These are phyloP conservation scores for Leptinotarsa haldemani DNA, from an alignment of 2,888 invertebrate species.

Conservation along the genomic window DNA sequence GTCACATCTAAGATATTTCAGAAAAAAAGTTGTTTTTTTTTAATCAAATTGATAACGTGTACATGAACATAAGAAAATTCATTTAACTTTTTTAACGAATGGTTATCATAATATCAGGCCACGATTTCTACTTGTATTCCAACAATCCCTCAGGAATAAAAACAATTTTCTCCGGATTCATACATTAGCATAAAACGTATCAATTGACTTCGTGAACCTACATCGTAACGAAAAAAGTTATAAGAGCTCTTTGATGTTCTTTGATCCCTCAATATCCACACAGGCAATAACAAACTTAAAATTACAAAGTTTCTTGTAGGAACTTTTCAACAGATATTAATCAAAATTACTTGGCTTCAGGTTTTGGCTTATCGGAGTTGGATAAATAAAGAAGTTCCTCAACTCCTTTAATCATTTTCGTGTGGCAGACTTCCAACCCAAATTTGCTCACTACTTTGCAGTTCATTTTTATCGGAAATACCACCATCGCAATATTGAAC, in stretches of 20 bases:
- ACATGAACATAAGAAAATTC: no score
- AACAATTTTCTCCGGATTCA: conserved; percentile 24
- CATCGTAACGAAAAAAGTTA: conserved; percentile 29
- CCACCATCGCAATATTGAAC: not conserved
- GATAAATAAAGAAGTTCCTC: conserved; percentile 21
- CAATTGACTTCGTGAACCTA: conserved; percentile 12
- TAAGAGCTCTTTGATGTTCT: conserved; percentile 29
- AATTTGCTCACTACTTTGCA: conserved; percentile 21
- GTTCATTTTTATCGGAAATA: conserved; percentile 14
- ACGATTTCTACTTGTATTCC: no score
- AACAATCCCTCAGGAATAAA: conserved; percentile 10
- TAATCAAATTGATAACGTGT: no score
- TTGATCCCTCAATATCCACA: conserved; percentile 7
- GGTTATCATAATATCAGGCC: no score
- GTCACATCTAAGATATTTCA: no score
- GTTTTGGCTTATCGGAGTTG: conserved; percentile 32
- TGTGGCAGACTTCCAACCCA: conserved; percentile 23
- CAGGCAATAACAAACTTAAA: conserved; percentile 40
- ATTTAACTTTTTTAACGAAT: no score
- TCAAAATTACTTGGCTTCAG: conserved; percentile 37
- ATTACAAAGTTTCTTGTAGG: conserved; percentile 44
- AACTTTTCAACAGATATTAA: conserved; percentile 48
- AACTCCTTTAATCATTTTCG: conserved; percentile 33
- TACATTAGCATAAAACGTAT: conserved; percentile 23
- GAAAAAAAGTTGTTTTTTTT: no score